Evolutionary conservation across 2,888 invertebrate genomes (phyloP).

Genomic region (Nomada hirtipes): DNA sequence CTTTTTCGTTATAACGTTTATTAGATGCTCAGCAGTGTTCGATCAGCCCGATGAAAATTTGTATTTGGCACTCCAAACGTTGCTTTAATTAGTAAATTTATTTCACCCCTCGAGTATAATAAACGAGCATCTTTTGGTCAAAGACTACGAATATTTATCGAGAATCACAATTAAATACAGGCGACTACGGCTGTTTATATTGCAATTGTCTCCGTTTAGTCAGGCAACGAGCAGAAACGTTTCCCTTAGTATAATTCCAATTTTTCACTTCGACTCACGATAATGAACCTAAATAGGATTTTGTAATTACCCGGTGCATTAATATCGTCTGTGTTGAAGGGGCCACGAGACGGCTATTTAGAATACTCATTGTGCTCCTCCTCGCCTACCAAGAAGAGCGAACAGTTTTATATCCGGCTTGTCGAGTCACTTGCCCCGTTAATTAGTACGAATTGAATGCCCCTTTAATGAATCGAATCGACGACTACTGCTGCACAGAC

Average conservation of each 20-base stretch:
- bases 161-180: background rate
- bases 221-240: background rate
- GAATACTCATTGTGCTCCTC: conserved; percentile 28
- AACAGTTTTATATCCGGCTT: conserved; percentile 46
- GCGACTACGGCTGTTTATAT: background rate
- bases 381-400: conserved; percentile 13
- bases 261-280: conserved; percentile 31
- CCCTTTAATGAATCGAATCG: conserved; percentile 54
- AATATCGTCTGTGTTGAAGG: conserved; percentile 24
- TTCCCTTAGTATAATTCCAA: conserved; percentile 16
- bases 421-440: conserved; percentile 61
- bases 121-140: background rate
- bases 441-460: conserved; percentile 78
- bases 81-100: background rate
- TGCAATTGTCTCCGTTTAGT: conserved; percentile 22
- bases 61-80: background rate
- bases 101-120: background rate
- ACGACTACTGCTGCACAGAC: background rate
- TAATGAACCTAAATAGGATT: conserved; percentile 39
- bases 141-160: background rate
- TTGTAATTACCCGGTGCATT: conserved; percentile 36
- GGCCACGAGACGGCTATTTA: conserved; percentile 1
- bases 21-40: background rate
- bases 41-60: background rate
- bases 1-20: background rate